Conservation (phyloP, 2,113 vertebrate species). For the Phasianus colchicus region DNA sequence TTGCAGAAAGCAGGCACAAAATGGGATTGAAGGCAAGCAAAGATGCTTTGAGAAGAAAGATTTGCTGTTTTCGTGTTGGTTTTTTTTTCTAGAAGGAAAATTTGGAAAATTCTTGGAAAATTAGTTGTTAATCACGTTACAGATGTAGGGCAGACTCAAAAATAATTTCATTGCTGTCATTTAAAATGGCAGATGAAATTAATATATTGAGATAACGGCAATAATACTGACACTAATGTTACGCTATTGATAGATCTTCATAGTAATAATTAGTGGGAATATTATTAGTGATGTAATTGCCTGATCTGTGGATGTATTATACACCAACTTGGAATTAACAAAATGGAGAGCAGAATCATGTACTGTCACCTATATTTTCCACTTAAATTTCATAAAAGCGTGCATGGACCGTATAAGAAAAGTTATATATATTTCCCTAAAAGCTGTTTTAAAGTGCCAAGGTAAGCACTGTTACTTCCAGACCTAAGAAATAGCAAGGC, state of each 20-base stretch:
- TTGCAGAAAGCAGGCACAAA: background rate
- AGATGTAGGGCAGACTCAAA: background rate
- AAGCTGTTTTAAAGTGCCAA: conserved; percentile 18
- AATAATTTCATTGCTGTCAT: background rate
- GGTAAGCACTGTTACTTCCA: background rate
- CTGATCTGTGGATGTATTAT: background rate
- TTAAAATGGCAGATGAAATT: background rate
- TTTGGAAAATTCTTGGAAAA: background rate
- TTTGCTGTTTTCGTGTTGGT: background rate
- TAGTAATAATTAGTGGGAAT: background rate
- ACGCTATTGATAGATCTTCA: background rate
- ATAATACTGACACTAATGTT: background rate
- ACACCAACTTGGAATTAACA: background rate
- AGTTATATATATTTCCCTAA: background rate
- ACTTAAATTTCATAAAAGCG: background rate
- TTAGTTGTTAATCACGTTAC: background rate
- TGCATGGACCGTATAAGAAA: background rate
- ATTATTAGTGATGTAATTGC: background rate
- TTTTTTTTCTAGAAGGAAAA: background rate
- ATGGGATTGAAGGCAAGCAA: background rate
- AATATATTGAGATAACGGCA: background rate
- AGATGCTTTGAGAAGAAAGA: background rate
- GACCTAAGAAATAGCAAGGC: background rate
- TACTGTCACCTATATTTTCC: background rate
- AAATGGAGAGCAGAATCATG: background rate